Evolutionary conservation across 1,140 invertebrate species (phyloP).

Genomic region (Pogonomyrmex barbatus): DNA sequence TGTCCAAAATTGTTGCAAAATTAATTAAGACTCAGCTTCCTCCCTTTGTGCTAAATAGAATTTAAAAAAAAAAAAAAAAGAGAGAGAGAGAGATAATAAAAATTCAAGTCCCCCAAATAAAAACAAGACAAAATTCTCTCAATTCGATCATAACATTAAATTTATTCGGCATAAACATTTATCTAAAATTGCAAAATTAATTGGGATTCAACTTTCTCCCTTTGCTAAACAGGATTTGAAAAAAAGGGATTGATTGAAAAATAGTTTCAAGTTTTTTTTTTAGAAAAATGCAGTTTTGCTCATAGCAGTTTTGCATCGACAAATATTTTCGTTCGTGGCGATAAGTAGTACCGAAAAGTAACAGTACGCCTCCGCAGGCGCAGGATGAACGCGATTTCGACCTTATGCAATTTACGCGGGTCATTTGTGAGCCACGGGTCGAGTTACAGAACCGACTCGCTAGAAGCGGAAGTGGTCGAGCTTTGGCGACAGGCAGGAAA

Average conservation of each 20-base stretch:
- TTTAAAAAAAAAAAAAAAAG: too few species aligned
- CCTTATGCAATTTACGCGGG: conserved; percentile 50
- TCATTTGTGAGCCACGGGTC: conserved; percentile 32
- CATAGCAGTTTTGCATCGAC: background rate
- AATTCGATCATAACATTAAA: background rate
- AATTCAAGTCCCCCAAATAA: background rate
- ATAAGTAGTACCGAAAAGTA: background rate
- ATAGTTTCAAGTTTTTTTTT: background rate
- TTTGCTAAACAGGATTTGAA: background rate
- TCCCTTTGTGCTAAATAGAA: background rate
- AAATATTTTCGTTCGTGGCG: background rate
- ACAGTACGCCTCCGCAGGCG: background rate
- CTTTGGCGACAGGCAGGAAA: conserved; percentile 65
- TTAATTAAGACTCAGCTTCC: background rate
- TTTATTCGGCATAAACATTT: background rate
- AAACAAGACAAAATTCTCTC: background rate
- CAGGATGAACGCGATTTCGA: conserved; percentile 55
- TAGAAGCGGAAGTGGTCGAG: conserved; percentile 67
- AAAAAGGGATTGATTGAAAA: background rate
- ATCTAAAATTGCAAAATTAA: background rate
- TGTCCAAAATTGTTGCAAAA: background rate
- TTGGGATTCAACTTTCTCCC: background rate
- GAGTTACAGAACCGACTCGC: conserved; percentile 20
- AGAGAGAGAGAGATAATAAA: too few species aligned
- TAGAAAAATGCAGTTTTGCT: background rate